phyloP scores from a whole-genome alignment of 2,888 invertebrate genomes.

The Pterobdella sp. region DNA sequence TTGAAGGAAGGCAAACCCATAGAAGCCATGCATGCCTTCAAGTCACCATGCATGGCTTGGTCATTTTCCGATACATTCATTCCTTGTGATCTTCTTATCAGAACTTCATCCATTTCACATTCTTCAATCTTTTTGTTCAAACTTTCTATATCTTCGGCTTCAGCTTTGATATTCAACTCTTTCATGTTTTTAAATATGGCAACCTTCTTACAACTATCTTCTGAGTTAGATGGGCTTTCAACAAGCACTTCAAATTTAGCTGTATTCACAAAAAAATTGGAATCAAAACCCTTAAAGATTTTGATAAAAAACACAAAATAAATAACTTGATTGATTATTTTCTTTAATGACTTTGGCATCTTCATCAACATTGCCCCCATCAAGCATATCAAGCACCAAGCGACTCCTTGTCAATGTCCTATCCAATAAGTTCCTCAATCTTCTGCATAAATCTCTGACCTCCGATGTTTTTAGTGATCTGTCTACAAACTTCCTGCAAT shows the following conservation, averaged over 20 bases:
- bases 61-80: not conserved
- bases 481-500: constrained; percentile 67
- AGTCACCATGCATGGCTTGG: not conserved
- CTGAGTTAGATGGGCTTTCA: no score
- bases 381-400: constrained; percentile 43
- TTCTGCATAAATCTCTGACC: constrained; percentile 62
- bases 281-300: no score
- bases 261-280: no score
- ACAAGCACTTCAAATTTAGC: no score
- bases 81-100: not conserved
- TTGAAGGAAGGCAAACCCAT: constrained; percentile 74
- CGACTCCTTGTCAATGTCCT: constrained; percentile 47
- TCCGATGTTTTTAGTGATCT: constrained; percentile 79
- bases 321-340: no score
- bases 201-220: no score
- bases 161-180: not conserved
- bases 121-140: not conserved
- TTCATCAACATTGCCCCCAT: constrained; percentile 3
- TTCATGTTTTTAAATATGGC: no score
- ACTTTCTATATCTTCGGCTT: not conserved
- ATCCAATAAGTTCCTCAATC: constrained; percentile 59
- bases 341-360: not conserved
- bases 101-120: not conserved
- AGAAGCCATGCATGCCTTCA: constrained; percentile 53
- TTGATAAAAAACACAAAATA: no score